These are phyloP conservation scores for Pangasianodon gigas DNA, from an alignment of 2,113 vertebrate genomes.

Conservation along the genomic window DNA sequence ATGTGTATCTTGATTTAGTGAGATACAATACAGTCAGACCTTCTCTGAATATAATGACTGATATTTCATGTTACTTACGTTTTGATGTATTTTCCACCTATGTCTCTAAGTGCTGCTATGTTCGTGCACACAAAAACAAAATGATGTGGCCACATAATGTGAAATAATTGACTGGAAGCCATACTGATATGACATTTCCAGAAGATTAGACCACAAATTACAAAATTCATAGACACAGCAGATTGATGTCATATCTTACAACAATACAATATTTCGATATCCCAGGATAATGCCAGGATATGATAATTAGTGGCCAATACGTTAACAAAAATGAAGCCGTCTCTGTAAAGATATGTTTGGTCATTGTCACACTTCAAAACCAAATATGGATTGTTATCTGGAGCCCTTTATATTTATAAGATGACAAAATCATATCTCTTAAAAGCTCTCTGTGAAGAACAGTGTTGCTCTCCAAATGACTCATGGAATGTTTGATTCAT, in stretches of 20 bases:
- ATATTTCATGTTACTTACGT: background rate
- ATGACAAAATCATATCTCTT: background rate
- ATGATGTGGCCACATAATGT: background rate
- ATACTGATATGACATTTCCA: background rate
- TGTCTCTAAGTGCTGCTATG: background rate
- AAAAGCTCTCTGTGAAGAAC: constrained; percentile 7
- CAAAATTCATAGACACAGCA: background rate
- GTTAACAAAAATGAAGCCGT: background rate
- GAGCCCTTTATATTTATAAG: constrained; percentile 43
- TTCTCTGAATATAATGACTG: background rate
- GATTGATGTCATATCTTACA: background rate
- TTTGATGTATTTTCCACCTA: background rate
- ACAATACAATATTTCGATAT: background rate
- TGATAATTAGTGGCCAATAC: background rate
- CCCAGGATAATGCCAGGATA: background rate
- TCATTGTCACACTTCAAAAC: background rate
- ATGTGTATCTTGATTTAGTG: background rate
- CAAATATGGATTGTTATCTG: constrained; percentile 20
- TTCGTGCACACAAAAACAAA: background rate
- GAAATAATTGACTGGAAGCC: background rate
- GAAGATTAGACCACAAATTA: background rate
- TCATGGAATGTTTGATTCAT: constrained; percentile 12
- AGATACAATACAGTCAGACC: background rate
- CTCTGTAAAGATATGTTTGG: background rate
- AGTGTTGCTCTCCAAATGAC: constrained; percentile 1